Evolutionary conservation across 2,888 invertebrate species (phyloP).

Genomic region (Tortricodes alternella): DNA sequence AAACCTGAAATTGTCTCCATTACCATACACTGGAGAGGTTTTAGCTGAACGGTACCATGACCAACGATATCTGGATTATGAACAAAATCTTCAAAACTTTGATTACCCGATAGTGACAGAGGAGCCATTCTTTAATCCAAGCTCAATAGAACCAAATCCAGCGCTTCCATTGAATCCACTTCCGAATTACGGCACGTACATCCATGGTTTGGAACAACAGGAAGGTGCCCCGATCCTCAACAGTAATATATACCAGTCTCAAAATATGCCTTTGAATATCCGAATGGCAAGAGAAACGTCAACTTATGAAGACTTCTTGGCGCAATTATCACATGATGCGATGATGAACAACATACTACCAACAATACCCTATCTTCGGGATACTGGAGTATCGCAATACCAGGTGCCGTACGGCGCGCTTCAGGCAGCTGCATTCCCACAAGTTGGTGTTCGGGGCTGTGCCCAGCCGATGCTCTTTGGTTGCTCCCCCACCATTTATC

Average conservation of each 20-base stretch:
- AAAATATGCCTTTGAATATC: constrained; percentile 5
- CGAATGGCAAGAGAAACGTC: constrained; percentile 34
- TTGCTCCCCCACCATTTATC: constrained; percentile 53
- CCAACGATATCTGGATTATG: not conserved
- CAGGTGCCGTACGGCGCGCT: constrained; percentile 13
- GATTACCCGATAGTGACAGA: not conserved
- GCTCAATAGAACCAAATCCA: not conserved
- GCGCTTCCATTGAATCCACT: constrained; percentile 34
- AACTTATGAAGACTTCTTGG: constrained; percentile 50
- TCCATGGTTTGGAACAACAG: constrained; percentile 41
- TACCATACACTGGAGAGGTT: not conserved
- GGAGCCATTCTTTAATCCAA: constrained; percentile 1
- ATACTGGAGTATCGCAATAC: constrained; percentile 22
- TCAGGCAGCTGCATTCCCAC: constrained; percentile 39
- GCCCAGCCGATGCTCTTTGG: constrained; percentile 52
- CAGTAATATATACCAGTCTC: constrained; percentile 7
- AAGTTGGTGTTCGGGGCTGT: constrained; percentile 37
- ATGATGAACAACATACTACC: constrained; percentile 67
- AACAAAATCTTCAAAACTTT: not conserved
- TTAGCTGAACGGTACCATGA: not conserved
- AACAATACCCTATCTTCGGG: constrained; percentile 61
- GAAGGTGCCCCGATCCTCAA: constrained; percentile 9
- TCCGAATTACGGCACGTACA: constrained; percentile 42
- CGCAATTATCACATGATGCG: constrained; percentile 56
- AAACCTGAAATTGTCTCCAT: not conserved